Evolutionary conservation across 2,888 invertebrate genomes (phyloP), one percentile per base, ranked within the genome.

Genomic region (Trissoscelio sp.): DNA sequence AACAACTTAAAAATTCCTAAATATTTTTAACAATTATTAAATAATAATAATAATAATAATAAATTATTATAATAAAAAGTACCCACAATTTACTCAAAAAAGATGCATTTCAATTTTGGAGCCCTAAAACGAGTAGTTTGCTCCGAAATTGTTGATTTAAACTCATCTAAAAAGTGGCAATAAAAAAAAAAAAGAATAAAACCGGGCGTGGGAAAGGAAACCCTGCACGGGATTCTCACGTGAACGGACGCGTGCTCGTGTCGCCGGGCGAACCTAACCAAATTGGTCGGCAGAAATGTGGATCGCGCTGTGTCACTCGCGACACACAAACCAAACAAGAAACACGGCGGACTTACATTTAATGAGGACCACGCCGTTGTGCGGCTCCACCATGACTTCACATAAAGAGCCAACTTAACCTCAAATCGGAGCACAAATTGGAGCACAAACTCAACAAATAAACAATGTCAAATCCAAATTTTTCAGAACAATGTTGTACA

Each of bases 301-400:
- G 44, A 16, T 37, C 37, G n/a, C 11, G 16, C 44, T 16, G 14
- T 16, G 44, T 16, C 16, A 44, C 24, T 22, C 55, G 55, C 34
- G 18, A n/a, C 55, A 18, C 11, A 12, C 62, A 14, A 44, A 39
- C 11, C 9, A 16, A 34, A 34, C 55, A 14, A 6, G 28, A 16
- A 5, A 1, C 1, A 12, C 22, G 31, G 16, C 22, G 66, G 12
- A 94, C 95, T 95, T 93, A 95, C 95, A 95, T 93, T 95, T 95
- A 90, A 95, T 95, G 92, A 95, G 94, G 87, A 95, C 94, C 90
- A 95, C 94, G 88, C 95, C 94, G 92, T 94, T 94, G 91, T 94
- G 94, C 92, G 93, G 93, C 90, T 94, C 94, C 91, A 95, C 94
- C 94, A 95, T 94, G 92, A 48, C 66, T 42, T 57, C 55, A 34